Evolutionary conservation across 2,113 vertebrate genomes (phyloP), one percentile per base, ranked within the genome.

Genomic region (Sterrhoptilus dennistouni): DNA sequence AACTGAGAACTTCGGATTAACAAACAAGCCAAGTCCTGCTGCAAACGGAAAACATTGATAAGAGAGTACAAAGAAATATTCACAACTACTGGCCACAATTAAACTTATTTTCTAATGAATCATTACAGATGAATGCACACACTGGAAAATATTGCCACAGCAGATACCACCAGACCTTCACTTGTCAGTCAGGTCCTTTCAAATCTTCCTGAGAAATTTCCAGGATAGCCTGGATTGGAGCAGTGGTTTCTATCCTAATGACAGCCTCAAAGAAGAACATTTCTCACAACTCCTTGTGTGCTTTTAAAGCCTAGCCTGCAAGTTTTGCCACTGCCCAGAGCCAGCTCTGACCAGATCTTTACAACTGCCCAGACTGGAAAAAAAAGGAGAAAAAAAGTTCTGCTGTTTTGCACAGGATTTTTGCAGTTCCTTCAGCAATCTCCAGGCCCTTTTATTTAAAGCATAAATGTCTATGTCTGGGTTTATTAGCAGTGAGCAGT

Each of bases 41-140:
- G 87, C 93, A 96, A 96, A 97, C 2, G 40, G 81, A 90, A 97
- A 98, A 95, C 65, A 72, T 11, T 96, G 97, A 97, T 98, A 98
- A 98, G 76, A 85, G 75, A 82, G 87, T 74, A 96, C 90, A 96
- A 94, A 97, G 94, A 96, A 97, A 97, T 95, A 93, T 79, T 92
- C 95, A 96, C 80, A 78, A 96, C 88, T 94, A 74, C 56, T 72
- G 88, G 88, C 96, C 97, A 91, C 96, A 96, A 96, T 89, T 92
- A 92, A 94, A 89, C 91, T 95, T 96, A 64, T 64, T 95, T 92
- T 81, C 65, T 93, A 89, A 93, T 78, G 87, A 96, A 93, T 90
- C 61, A 75, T 61, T 87, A 47, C n/a, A 87, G 60, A 66, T 65
- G 82, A 95, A 72, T 22, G 87, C 38, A 78, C 63, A 74, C 76